Base-by-base conservation (phyloP, 2,888 invertebrate genomes). In the Xestia sexstrigata region DNA sequence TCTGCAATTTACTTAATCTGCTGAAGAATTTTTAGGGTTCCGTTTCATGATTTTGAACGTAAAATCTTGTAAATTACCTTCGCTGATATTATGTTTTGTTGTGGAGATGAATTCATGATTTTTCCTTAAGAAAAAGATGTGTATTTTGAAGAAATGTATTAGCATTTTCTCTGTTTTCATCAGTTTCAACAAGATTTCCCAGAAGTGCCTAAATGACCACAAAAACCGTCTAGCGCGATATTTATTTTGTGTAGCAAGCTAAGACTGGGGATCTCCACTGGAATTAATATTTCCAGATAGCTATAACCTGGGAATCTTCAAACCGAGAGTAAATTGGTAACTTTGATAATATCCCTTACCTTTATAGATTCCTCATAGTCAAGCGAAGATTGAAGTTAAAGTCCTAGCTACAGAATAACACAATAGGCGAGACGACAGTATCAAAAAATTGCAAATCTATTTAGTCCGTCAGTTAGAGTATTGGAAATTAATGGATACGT, bases 1-100 rank as follows among this genome's bases (percentile, higher is more conserved):
- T 94, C 90, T 90, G 91, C 91, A 90, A 91, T 92, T 91, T 92
- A 86, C 84, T 88, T 83, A 84, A 89, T 84, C 75, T 79, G 70
- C 60, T 58, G n/a, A 60, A 60, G 60, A 79, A 77, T 49, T 86
- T 86, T 85, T 67, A 74, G 79, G 79, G 63, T 63, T 66, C 67
- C 62, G 42, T 76, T 30, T 30, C 23, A 39, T 72, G 65, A 70
- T 74, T 58, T 80, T 30, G 26, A 69, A 23, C 26, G 47, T 69
- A 52, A 86, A 78, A 74, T 78, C 73, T 71, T 58, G 23, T 15
- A 66, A 71, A 83, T 72, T 13, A 35, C 49, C 65, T 49, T 23
- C 35, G n/a, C 52, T 71, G 70, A 52, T 47, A 35, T 65, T 52
- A 79, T 66, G 20, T 62, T 11, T 17, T 23, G 17, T 63, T 70